Evolutionary conservation across 2,113 vertebrate genomes (phyloP).

Genomic region (Sterrhoptilus dennistouni): DNA sequence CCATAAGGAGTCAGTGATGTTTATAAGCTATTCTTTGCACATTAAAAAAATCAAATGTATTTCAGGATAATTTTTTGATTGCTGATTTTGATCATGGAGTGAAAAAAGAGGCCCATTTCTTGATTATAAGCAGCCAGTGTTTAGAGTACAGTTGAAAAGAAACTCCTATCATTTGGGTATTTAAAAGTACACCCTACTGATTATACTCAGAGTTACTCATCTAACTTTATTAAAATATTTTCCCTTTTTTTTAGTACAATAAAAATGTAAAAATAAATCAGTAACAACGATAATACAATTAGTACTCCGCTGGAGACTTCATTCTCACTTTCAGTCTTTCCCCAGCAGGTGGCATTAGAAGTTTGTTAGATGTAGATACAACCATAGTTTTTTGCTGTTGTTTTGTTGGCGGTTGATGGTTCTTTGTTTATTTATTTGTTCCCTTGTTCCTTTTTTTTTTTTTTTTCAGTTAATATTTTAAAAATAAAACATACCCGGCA

Average conservation of each 20-base stretch:
- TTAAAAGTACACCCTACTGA: not conserved
- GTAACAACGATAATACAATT: not conserved
- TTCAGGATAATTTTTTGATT: not conserved
- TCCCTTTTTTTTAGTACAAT: not conserved
- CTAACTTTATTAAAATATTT: not conserved
- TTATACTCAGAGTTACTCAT: not conserved
- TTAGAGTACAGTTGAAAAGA: not conserved
- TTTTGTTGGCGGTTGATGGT: too few species aligned
- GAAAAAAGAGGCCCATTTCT: not conserved
- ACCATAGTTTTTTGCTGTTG: accelerated
- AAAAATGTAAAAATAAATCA: not conserved
- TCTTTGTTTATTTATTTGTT: not conserved
- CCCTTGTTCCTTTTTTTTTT: not conserved
- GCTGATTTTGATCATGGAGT: not conserved
- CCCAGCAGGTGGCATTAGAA: conserved; percentile 20
- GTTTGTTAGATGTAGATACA: not conserved
- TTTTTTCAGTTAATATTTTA: not conserved
- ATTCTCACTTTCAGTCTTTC: not conserved
- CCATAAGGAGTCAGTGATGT: not conserved
- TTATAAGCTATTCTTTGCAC: not conserved
- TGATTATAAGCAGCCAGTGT: not conserved
- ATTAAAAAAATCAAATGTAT: not conserved
- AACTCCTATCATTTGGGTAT: not conserved
- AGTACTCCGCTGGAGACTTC: not conserved
- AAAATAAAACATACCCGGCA: not conserved